Conservation (phyloP, 2,113 vertebrate genomes). For the Laterallus jamaicensis region DNA sequence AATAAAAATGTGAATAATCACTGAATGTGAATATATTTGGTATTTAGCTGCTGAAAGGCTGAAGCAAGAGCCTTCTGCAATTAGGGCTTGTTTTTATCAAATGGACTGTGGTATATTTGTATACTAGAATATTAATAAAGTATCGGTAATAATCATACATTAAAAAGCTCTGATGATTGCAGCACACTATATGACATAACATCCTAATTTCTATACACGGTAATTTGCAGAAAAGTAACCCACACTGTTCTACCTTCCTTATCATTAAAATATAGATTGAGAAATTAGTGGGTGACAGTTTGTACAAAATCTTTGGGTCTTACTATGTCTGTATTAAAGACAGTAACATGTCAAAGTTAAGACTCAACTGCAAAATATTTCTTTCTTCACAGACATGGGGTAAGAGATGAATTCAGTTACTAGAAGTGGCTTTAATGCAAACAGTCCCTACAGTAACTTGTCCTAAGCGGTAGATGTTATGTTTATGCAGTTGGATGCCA, state of each 20-base stretch:
- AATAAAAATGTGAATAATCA: not conserved
- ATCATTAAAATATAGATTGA: not conserved
- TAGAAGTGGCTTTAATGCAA: not conserved
- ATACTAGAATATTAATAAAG: slow-evolving; percentile 5
- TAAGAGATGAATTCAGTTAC: not conserved
- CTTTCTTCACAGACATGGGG: not conserved
- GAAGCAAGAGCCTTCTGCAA: slow-evolving; percentile 17
- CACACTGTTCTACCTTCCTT: not conserved
- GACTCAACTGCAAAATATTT: not conserved
- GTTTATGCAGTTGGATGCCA: not conserved
- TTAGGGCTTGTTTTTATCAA: slow-evolving; percentile 11
- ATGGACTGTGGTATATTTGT: not conserved
- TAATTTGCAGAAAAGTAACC: not conserved
- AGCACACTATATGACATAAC: not conserved
- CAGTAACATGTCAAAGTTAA: not conserved
- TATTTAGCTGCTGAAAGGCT: not conserved
- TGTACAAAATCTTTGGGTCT: not conserved
- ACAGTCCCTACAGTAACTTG: not conserved
- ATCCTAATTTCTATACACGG: not conserved
- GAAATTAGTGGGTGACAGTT: not conserved
- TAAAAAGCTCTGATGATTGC: not conserved
- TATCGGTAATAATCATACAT: slow-evolving; percentile 20
- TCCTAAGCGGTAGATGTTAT: not conserved
- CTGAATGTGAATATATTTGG: not conserved
- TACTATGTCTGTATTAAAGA: not conserved